Evolutionary conservation across 2,888 invertebrate genomes (phyloP), one percentile per base, ranked within the genome.

Genomic region (Hypena proboscidalis): DNA sequence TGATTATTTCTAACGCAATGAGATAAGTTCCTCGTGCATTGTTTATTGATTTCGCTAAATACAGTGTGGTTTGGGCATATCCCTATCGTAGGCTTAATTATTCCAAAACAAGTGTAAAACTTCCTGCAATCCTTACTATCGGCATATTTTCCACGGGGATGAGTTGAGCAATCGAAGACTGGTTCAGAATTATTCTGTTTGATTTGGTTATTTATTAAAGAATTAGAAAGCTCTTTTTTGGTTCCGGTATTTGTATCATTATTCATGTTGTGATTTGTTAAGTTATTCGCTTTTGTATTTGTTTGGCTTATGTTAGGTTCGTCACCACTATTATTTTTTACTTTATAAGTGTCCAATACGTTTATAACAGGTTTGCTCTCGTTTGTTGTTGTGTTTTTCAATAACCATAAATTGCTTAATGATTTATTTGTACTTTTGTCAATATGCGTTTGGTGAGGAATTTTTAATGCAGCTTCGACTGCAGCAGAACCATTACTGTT

Each of bases 41-140:
- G 84, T 49, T 86, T 87, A 45, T 74, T 78, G 17, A 81, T 66
- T 38, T 87, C 83, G 62, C 90, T 90, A 46, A 88, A 91, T 37
- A 90, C 85, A 17, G 89, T 87, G 44, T 81, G 77, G 6, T 55
- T 60, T 10, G 91, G 91, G 52, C 91, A 91, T 34, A 48, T 61
- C 21, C 84, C 80, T 22, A 70, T 44, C 22, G 85, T 61, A 17
- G 85, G 78, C 43, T 74, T 46, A n/a, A 50, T 31, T 38, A 54
- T 72, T 8, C 85, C 84, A 7, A 80, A 67, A 54, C 93, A 93
- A 32, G 86, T 82, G 55, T 92, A 92, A 65, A 92, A 93, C 61
- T 87, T 89, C 33, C 80, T 84, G 46, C 92, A 92, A 57, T 92
- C 80, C 15, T 72, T 60, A 8, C 77, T 80, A 66, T 92, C 90